phyloP scores from a whole-genome alignment of 2,888 invertebrate genomes.

The Leptinotarsa rubiginosa region DNA sequence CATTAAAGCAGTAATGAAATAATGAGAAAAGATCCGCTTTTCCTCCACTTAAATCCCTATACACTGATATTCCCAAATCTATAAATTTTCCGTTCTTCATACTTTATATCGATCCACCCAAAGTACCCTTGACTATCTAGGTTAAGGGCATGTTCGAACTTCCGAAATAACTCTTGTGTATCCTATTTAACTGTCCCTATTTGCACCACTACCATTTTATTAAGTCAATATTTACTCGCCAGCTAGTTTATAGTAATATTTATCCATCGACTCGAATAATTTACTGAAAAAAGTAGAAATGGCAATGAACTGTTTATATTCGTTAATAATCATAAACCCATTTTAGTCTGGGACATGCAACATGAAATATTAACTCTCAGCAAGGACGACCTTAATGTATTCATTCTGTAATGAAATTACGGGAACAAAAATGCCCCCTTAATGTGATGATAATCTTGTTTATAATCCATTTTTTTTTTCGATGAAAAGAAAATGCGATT shows the following conservation, averaged over 20 bases:
- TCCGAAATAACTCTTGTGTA: background rate
- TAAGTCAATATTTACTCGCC: background rate
- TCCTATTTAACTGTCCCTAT: background rate
- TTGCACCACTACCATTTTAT: background rate
- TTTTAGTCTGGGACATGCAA: background rate
- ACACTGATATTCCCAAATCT: too few relatives aligned
- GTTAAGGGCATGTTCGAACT: conserved; percentile 11
- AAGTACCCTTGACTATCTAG: background rate
- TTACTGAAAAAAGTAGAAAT: background rate
- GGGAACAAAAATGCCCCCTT: too few relatives aligned
- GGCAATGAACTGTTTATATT: background rate
- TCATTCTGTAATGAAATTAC: background rate
- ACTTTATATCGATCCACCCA: background rate
- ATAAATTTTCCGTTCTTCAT: background rate
- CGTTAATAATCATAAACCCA: background rate
- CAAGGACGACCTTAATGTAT: background rate
- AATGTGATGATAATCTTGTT: background rate
- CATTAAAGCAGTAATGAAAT: too few relatives aligned
- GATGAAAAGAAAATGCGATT: background rate
- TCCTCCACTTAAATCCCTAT: too few relatives aligned
- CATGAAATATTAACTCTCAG: background rate
- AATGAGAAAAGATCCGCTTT: too few relatives aligned
- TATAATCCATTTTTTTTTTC: background rate
- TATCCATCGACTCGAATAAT: background rate
- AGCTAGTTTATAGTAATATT: background rate